Evolutionary conservation across 1,140 invertebrate genomes (phyloP).

Genomic region (Lethocerus indicus): DNA sequence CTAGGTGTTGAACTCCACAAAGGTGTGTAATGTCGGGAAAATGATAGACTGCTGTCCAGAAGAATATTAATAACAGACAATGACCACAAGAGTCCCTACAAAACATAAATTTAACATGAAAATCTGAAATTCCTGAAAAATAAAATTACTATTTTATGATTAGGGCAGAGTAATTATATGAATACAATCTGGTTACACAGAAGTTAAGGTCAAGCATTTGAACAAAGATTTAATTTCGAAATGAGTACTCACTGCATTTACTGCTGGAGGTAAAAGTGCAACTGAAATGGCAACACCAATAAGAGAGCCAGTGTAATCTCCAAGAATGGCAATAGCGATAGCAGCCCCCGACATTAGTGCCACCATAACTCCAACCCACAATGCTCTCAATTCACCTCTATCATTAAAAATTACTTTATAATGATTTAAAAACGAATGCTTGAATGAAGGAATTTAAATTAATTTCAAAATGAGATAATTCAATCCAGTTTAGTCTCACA

Average conservation of each 20-base stretch:
- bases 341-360: conserved; percentile 56
- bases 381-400: conserved; percentile 39
- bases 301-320: conserved; percentile 50
- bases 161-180: not conserved
- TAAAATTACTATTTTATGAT: conserved; percentile 7
- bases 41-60: conserved; percentile 22
- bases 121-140: conserved; percentile 11
- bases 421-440: too few species aligned
- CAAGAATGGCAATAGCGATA: conserved; percentile 53
- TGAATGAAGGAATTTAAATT: too few species aligned
- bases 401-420: conserved; percentile 7
- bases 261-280: conserved; percentile 56
- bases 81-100: conserved; percentile 50
- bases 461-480: too few species aligned
- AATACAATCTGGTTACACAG: conserved; percentile 1
- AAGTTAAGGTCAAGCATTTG: not conserved
- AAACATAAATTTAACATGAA: not conserved
- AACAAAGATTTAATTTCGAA: not conserved
- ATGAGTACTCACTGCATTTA: conserved; percentile 40
- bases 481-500: too few species aligned
- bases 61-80: conserved; percentile 34
- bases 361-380: conserved; percentile 48
- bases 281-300: conserved; percentile 69
- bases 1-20: conserved; percentile 34
- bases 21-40: conserved; percentile 21